These are phyloP conservation scores for Gallinago media DNA, from an alignment of 2,113 vertebrate genomes.

Conservation along the genomic window DNA sequence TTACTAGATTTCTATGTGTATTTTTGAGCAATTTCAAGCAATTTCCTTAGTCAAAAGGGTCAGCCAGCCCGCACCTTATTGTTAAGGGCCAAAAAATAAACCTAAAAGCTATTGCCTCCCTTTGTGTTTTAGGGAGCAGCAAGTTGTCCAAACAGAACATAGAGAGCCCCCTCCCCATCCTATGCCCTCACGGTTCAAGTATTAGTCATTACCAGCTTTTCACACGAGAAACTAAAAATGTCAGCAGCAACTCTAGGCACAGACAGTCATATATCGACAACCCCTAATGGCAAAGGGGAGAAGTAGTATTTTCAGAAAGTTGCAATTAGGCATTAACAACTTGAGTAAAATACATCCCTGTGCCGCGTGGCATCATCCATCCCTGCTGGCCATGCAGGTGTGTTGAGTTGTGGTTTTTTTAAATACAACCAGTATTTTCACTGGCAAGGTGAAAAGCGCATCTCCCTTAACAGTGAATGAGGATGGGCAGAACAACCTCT, in stretches of 20 bases:
- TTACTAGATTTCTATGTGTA: rapidly evolving
- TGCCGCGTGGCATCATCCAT: too few species aligned
- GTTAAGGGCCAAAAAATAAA: background rate
- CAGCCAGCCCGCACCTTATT: background rate
- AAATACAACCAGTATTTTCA: background rate
- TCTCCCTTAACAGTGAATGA: background rate
- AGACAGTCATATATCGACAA: background rate
- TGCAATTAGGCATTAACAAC: background rate
- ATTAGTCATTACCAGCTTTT: background rate
- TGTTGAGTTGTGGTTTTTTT: background rate
- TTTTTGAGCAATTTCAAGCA: background rate
- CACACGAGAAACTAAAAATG: background rate
- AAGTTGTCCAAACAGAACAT: background rate
- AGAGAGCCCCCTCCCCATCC: background rate
- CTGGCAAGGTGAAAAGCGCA: background rate
- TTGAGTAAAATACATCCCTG: background rate
- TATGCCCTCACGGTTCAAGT: background rate
- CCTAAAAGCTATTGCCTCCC: background rate
- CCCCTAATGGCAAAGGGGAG: background rate
- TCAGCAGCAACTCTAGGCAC: background rate
- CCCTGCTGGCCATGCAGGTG: background rate
- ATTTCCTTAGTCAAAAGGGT: background rate
- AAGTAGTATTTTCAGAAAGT: background rate
- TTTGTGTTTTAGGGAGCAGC: background rate
- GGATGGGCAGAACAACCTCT: background rate